Evolutionary conservation across 2,797 vertebrate species (phyloP).

Genomic region (Rhadinocentrus ornatus): DNA sequence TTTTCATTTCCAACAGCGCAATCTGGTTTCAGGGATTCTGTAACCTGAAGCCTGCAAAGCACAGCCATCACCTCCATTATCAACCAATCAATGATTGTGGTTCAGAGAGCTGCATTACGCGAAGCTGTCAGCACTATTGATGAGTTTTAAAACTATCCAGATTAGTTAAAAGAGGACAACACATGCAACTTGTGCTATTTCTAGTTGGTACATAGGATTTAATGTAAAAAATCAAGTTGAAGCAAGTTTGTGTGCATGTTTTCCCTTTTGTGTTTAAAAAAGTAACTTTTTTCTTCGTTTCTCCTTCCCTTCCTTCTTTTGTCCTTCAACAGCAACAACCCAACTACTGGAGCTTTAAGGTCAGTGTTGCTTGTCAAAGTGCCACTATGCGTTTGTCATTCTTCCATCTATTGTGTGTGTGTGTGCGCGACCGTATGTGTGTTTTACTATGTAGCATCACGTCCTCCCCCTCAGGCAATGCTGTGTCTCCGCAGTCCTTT

Average conservation of each 20-base stretch:
- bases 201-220: not conserved
- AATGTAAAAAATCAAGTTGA: not conserved
- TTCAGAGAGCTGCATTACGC: conserved; percentile 20
- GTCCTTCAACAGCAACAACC: conserved; percentile 89
- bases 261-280: not conserved
- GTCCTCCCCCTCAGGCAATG: conserved; percentile 34
- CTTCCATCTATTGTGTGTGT: conserved; percentile 25
- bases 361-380: conserved; percentile 84
- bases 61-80: conserved; percentile 17
- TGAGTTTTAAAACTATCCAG: conserved; percentile 14
- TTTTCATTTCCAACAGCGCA: conserved; percentile 64
- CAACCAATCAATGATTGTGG: conserved; percentile 35
- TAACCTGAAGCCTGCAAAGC: conserved; percentile 41
- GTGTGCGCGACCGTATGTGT: not conserved
- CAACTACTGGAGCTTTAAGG: conserved; percentile 99
- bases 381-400: conserved; percentile 49
- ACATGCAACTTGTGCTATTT: not conserved
- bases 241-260: not conserved
- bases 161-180: conserved; percentile 1
- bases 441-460: conserved; percentile 29
- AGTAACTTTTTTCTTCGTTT: conserved; percentile 45
- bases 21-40: conserved; percentile 54
- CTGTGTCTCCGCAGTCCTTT: conserved; percentile 30
- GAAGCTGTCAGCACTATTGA: conserved; percentile 36
- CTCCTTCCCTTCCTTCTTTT: conserved; percentile 37